phyloP scores from a whole-genome alignment of 1,140 invertebrate species.

The Capitella teleta region DNA sequence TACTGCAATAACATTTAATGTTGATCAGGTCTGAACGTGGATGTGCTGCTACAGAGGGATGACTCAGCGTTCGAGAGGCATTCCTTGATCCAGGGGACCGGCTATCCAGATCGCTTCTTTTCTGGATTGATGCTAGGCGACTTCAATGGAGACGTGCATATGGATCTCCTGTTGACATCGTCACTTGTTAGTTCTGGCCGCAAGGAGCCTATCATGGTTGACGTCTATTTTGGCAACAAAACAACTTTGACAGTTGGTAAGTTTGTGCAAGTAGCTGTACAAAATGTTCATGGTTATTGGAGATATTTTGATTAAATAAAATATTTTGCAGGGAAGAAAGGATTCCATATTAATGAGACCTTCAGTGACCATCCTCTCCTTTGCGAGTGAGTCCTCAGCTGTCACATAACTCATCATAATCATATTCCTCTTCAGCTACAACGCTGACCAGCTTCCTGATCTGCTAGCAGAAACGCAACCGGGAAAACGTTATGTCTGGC shows the following conservation, averaged over 20 bases:
- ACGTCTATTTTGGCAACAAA: too few species aligned
- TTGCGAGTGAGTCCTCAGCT: too few species aligned
- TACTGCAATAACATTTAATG: too few species aligned
- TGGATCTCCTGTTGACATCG: constrained; percentile 68
- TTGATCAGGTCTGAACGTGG: constrained; percentile 1
- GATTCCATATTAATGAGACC: too few species aligned
- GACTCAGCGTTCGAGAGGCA: constrained; percentile 11
- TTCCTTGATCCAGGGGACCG: constrained; percentile 19
- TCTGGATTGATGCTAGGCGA: constrained; percentile 72
- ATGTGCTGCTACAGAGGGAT: constrained; percentile 10
- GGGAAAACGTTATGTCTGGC: constrained; percentile 27
- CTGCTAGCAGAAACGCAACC: constrained; percentile 58
- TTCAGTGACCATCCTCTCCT: too few species aligned
- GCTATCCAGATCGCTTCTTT: constrained; percentile 36
- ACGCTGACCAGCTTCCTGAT: constrained; percentile 89
- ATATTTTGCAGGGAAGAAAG: too few species aligned
- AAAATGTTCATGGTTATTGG: too few species aligned
- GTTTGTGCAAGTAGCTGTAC: too few species aligned
- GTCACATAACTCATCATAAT: too few species aligned
- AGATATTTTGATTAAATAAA: too few species aligned
- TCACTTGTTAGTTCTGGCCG: not conserved
- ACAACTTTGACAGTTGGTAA: too few species aligned
- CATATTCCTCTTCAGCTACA: constrained; percentile 46
- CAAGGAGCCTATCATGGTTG: too few species aligned
- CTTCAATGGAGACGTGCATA: constrained; percentile 84